These are phyloP conservation scores for Haliclona indistincta DNA, from an alignment of 37 sponge, comb jelly and placozoan genomes.

Conservation along the genomic window DNA sequence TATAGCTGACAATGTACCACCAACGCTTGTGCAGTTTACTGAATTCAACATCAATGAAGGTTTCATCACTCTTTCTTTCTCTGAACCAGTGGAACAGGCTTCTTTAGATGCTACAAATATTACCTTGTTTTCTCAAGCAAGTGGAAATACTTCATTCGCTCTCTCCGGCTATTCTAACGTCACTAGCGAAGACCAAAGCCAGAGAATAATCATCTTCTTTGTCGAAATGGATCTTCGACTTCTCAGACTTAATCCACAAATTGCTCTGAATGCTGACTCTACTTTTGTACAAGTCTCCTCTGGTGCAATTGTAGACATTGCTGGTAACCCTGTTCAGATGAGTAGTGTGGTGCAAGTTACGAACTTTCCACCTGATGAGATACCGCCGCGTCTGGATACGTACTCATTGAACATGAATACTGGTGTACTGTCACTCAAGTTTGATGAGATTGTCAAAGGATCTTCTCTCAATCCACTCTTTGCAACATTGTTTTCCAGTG, in stretches of 20 bases:
- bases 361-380: constrained; percentile 56
- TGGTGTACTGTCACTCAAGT: constrained; percentile 63
- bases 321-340: constrained; percentile 64
- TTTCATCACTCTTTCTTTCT: constrained; percentile 68
- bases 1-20: constrained; percentile 50
- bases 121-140: constrained; percentile 46
- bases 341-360: constrained; percentile 5
- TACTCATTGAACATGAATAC: constrained; percentile 74
- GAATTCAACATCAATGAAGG: constrained; percentile 56
- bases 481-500: constrained; percentile 38
- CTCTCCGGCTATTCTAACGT: constrained; percentile 65
- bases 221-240: constrained; percentile 26
- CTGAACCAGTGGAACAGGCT: constrained; percentile 68
- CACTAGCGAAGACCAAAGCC: constrained; percentile 9
- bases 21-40: constrained; percentile 46
- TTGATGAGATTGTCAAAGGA: constrained; percentile 75
- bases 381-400: constrained; percentile 49
- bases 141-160: constrained; percentile 31
- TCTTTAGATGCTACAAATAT: constrained; percentile 30
- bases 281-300: constrained; percentile 46
- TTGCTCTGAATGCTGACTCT: neutral
- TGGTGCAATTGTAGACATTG: constrained; percentile 72
- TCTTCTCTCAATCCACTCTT: constrained; percentile 38
- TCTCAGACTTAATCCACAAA: constrained; percentile 17
- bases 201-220: constrained; percentile 30